phyloP scores from a whole-genome alignment of 1,140 invertebrate genomes.

The Phymastichus coffea region DNA sequence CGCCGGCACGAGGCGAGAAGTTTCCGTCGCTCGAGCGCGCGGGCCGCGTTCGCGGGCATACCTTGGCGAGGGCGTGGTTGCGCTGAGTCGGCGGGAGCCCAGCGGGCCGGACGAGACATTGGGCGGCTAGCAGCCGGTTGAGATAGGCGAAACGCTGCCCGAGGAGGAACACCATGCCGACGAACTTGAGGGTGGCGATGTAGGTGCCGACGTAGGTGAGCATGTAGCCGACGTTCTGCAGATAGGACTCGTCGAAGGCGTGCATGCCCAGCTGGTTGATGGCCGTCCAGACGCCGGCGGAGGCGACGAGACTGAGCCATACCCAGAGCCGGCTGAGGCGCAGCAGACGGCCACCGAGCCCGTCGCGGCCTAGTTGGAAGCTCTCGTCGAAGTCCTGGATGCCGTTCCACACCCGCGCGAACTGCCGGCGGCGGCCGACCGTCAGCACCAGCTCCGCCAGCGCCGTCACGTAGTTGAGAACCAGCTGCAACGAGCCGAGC shows the following conservation, averaged over 20 bases:
- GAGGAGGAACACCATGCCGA: constrained; percentile 36
- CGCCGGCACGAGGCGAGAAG: too few species aligned
- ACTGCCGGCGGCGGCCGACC: constrained; percentile 13
- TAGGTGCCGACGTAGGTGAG: constrained; percentile 37
- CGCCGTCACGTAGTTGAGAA: constrained; percentile 37
- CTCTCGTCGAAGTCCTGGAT: constrained; percentile 44
- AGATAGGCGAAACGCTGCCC: constrained; percentile 45
- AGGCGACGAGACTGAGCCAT: constrained; percentile 32
- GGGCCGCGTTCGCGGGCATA: too few species aligned
- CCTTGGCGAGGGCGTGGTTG: too few species aligned
- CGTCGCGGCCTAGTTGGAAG: background rate
- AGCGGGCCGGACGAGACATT: too few species aligned
- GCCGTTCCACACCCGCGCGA: constrained; percentile 41
- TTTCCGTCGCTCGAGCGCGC: too few species aligned
- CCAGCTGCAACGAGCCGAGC: constrained; percentile 36
- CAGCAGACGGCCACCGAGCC: background rate
- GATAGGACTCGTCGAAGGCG: constrained; percentile 38
- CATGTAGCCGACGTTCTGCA: constrained; percentile 43
- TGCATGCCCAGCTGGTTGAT: constrained; percentile 42
- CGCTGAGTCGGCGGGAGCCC: too few species aligned
- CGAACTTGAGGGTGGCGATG: constrained; percentile 40
- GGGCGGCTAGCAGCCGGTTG: constrained; percentile 23
- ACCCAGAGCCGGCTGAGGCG: constrained; percentile 3
- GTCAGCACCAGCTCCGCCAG: constrained; percentile 30
- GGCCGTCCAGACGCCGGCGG: constrained; percentile 33